Base-by-base conservation (phyloP, 1,140 invertebrate genomes). In the Choristoneura fumiferana region DNA sequence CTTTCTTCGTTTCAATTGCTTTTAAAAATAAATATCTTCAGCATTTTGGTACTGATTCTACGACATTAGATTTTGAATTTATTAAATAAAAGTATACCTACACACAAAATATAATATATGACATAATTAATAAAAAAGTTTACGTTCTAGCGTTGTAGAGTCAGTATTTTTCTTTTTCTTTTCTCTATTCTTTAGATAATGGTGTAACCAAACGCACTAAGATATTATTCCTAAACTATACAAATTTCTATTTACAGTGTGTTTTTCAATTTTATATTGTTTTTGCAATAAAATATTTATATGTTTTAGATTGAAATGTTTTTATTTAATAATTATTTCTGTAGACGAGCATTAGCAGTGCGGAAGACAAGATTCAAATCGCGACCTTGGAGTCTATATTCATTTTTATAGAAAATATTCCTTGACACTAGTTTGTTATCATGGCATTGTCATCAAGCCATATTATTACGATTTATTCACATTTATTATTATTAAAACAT, bases 381-480 rank as follows among this genome's bases (percentile, higher is more conserved):
- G 22, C 43, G 43, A 1, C 43, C 43, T 49, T 49, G 43, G 43
- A 49, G 43, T 49, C 4, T 49, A 22, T 49, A 49, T 49, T 49
- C 43, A 49, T 49, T 49, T 29, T 49, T 49, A 49, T 49, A 49
- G 43, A 22, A 22, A 49, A 49, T 29, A 29, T 45, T 43, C 43
- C 43, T 49, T 49, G 9, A 22, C 43, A 29, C 1, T n/a, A 9
- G n/a, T 18, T 22, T 49, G 22, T 37, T n/a, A 5, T 49, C 18
- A 49, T 49, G 22, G 0, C 43, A 22, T 22, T 49, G 18, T 12
- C 43, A 29, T 29, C 6, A 2, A 29, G 22, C 22, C 22, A 29
- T 29, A 3, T 29, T 29, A 29, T 29, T 3, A 6, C 6, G 22
- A 29, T 3, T 3, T 29, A 29, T 29, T 29, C 6, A 29, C 22